Evolutionary conservation across 2,797 vertebrate species (phyloP), one percentile per base, ranked within the genome.

Genomic region (Paedocypris micromegethes): DNA sequence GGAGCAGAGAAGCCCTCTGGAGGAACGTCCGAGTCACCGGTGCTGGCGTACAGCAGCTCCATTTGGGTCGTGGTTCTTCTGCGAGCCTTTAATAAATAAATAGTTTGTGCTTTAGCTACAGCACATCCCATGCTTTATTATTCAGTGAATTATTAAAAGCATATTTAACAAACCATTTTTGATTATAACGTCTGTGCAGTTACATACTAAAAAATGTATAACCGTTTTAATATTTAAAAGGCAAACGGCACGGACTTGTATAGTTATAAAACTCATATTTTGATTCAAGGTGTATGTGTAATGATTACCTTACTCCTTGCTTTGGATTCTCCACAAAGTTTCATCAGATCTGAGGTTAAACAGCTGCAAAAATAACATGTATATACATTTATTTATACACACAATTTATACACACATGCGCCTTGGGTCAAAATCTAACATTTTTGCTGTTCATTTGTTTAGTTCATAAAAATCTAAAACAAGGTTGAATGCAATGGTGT

Each of bases 51-150:
- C 6, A 98, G 91, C 79, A 97, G 76, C 73, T 98, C 96, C 94
- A 95, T 95, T 86, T 98, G 96, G 3, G 96, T 98, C 69, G 96
- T 92, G 75, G 96, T 98, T 75, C 96, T 90, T 77, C 95, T 88
- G 41, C 95, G 93, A 41, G 96, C 95, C 96, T 98, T 6, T 46
- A 66, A 41, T 6, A 60, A 41, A 60, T 7, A 40, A 54, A 6
- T 6, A 6, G 37, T 46, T 57, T 9, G 9, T 1, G 6, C 2
- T 43, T 42, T n/a, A 50, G 2, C 8, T 5, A 3, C 9, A 40
- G 38, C 4, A 9, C 38, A 49, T 49, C 9, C 2, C 8, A 48
- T 23, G 23, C 23, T 48, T 50, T 62, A 9, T 2, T n/a, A 3
- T 8, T 61, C 5, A 50, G 0, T 41, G 38, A 61, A 61, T 23